Evolutionary conservation across 2,113 vertebrate genomes (phyloP), one percentile per base, ranked within the genome.

Genomic region (Shinisaurus crocodilurus): DNA sequence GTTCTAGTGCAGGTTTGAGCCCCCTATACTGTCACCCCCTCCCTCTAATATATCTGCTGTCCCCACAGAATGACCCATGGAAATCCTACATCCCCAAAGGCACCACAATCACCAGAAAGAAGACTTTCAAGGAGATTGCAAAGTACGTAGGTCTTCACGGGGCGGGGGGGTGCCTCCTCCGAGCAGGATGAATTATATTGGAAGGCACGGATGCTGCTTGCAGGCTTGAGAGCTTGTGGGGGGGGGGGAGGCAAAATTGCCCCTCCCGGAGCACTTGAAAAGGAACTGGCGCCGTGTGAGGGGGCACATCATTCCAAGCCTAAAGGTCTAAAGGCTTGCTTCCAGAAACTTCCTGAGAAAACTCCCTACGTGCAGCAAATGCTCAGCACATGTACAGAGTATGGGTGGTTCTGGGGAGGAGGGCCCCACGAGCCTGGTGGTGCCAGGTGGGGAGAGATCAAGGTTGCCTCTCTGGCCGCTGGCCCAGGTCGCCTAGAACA

Each of bases 81-180:
- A 98, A 97, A 72, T 94, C 95, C 10, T 96, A 96, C 0, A 75
- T 93, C 23, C 86, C 96, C 93, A 97, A 97, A 82, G 97, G 96
- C 12, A 45, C 95, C 0, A 96, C 97, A 0, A 94, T 98, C 92
- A 95, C 97, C 89, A 95, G 96, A 40, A 97, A 97, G 82, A 98
- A 97, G 89, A 97, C 97, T 75, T 98, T 98, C 90, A 98, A 97
- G 90, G 97, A 98, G 54, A 97, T 98, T 69, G 98, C 98, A 92
- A 98, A 97, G 98, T n/a, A n/a, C n/a, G n/a, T 98, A 96, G 91
- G 96, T 89, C 23, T 0, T 43, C 15, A 3, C 0, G 48, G 32
- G 23, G 32, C 13, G 37, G 57, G 8, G 15, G 9, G 29, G 0
- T 1, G 37, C 40, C 9, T 45, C 74, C 43, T 27, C 40, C 7